phyloP scores from a whole-genome alignment of 2,888 invertebrate species.

The Acanthopleura granulata region DNA sequence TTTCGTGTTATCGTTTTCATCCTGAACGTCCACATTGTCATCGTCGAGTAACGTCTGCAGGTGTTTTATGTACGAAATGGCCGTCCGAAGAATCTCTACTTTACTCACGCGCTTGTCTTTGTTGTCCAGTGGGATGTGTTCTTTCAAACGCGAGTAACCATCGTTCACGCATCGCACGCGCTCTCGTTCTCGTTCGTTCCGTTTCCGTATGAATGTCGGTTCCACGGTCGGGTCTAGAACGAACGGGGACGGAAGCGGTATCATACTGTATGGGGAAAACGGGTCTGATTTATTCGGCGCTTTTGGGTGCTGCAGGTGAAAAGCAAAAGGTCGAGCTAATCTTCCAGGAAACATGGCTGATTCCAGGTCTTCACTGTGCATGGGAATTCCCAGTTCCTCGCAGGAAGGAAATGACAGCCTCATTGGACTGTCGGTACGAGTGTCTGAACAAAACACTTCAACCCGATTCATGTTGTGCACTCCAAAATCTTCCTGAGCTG shows the following conservation, averaged over 20 bases:
- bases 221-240: conserved; percentile 48
- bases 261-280: conserved; percentile 60
- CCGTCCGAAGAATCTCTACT: conserved; percentile 65
- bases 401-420: conserved; percentile 55
- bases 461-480: neutral
- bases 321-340: neutral
- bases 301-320: conserved; percentile 18
- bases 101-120: conserved; percentile 68
- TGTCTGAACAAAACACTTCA: neutral
- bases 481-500: too few species aligned
- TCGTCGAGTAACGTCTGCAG: conserved; percentile 44
- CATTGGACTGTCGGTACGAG: neutral
- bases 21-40: neutral
- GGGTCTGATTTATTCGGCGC: conserved; percentile 43
- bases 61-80: conserved; percentile 65
- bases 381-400: conserved; percentile 59
- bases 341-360: neutral
- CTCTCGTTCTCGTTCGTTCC: conserved; percentile 67
- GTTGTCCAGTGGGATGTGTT: conserved; percentile 61
- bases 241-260: conserved; percentile 59
- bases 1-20: neutral
- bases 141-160: conserved; percentile 60
- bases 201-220: conserved; percentile 60
- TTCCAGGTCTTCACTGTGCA: conserved; percentile 33
- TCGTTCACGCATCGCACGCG: conserved; percentile 68